A percentile compares a stretch with the other conserved stretches of the same genome.
phyloP scores from a whole-genome alignment of 1,140 invertebrate species.

The Tetramorium simillimum region DNA sequence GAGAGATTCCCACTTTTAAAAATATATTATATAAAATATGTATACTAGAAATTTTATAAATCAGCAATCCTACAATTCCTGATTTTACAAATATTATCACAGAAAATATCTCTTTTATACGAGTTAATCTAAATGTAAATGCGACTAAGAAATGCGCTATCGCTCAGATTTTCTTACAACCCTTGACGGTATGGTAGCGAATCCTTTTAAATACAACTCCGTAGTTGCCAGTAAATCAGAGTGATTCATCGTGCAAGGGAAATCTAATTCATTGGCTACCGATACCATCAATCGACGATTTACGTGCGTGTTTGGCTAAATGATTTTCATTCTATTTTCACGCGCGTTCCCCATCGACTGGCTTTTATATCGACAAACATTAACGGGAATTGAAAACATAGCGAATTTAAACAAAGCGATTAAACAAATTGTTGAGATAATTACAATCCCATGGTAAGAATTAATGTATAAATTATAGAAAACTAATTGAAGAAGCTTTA shows the following conservation, averaged over 20 bases:
- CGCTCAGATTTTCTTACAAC: neutral
- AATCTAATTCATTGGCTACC: slow-evolving; percentile 41
- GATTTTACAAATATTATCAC: neutral
- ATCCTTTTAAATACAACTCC: slow-evolving; percentile 39
- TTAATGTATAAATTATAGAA: slow-evolving; percentile 38
- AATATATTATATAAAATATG: neutral
- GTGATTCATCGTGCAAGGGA: slow-evolving; percentile 32
- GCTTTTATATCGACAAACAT: neutral
- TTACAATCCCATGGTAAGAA: neutral
- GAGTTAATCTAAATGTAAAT: slow-evolving; percentile 25
- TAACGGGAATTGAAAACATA: slow-evolving; percentile 9
- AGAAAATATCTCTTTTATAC: neutral
- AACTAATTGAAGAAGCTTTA: neutral
- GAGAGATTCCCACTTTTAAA: neutral
- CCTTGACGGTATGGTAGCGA: neutral
- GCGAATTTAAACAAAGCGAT: slow-evolving; percentile 38
- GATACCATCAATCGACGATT: slow-evolving; percentile 50
- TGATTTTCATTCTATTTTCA: slow-evolving; percentile 65
- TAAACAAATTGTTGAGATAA: slow-evolving; percentile 34
- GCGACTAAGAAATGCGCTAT: neutral
- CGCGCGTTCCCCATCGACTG: neutral
- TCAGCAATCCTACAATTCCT: neutral
- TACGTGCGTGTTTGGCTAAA: slow-evolving; percentile 30
- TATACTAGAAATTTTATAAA: neutral
- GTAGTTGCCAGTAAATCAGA: slow-evolving; percentile 30